These are phyloP conservation scores for Octodonta nipae DNA, from an alignment of 2,888 invertebrate species.

Conservation along the genomic window DNA sequence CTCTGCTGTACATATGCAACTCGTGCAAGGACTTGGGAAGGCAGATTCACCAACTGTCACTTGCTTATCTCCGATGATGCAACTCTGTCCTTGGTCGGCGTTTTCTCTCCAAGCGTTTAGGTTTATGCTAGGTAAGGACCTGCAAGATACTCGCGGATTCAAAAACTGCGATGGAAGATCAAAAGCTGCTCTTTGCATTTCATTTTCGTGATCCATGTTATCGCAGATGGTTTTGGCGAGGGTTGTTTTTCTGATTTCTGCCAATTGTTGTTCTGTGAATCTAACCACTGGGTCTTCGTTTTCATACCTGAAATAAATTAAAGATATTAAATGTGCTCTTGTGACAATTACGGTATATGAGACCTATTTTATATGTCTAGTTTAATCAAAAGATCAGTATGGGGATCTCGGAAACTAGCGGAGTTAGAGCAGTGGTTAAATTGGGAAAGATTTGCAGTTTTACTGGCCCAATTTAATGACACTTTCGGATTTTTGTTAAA, in stretches of 20 bases:
- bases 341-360: too few relatives aligned
- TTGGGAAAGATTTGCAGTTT: too few relatives aligned
- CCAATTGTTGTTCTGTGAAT: conserved; percentile 75
- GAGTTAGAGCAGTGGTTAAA: too few relatives aligned
- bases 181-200: conserved; percentile 80
- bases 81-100: conserved; percentile 51
- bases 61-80: conserved; percentile 66
- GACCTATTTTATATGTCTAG: too few relatives aligned
- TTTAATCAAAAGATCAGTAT: too few relatives aligned
- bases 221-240: conserved; percentile 78
- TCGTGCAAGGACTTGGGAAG: conserved; percentile 81
- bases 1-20: conserved; percentile 73
- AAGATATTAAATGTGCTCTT: background rate
- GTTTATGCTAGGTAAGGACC: conserved; percentile 66
- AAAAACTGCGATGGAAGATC: conserved; percentile 83
- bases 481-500: too few relatives aligned
- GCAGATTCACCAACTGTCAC: conserved; percentile 71
- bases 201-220: conserved; percentile 71
- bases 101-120: conserved; percentile 69
- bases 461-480: too few relatives aligned
- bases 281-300: conserved; percentile 64
- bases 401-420: too few relatives aligned
- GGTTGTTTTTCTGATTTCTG: conserved; percentile 76
- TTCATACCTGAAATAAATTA: conserved; percentile 51
- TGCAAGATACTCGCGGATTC: conserved; percentile 72